phyloP scores from a whole-genome alignment of 2,888 invertebrate species.

The Icerya purchasi region DNA sequence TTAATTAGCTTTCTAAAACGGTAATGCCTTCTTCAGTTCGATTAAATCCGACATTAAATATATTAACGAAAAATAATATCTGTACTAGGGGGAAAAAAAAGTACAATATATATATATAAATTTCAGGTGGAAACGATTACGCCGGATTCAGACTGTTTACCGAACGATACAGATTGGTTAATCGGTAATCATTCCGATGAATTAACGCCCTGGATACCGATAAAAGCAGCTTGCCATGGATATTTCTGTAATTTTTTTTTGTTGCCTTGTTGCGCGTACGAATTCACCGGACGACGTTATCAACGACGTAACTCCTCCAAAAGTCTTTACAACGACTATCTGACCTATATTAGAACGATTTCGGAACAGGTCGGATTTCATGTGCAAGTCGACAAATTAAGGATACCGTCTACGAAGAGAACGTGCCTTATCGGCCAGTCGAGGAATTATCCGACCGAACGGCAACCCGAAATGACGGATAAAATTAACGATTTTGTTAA shows the following conservation, averaged over 20 bases:
- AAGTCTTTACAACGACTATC: slow-evolving; percentile 58
- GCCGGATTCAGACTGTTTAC: slow-evolving; percentile 42
- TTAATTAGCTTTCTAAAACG: too few relatives aligned
- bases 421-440: slow-evolving; percentile 47
- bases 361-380: slow-evolving; percentile 49
- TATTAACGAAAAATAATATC: too few relatives aligned
- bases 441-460: slow-evolving; percentile 27
- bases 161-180: slow-evolving; percentile 66
- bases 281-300: slow-evolving; percentile 71
- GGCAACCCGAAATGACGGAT: slow-evolving; percentile 25
- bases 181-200: slow-evolving; percentile 99
- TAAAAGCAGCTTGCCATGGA: slow-evolving; percentile 62
- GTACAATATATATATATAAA: too few relatives aligned
- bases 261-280: slow-evolving; percentile 84
- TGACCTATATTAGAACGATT: slow-evolving; percentile 39
- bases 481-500: slow-evolving; percentile 30
- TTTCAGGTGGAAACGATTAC: slow-evolving; percentile 41
- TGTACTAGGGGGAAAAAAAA: too few relatives aligned
- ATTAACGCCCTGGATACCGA: slow-evolving; percentile 94
- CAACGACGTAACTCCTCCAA: slow-evolving; percentile 41
- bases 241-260: slow-evolving; percentile 60
- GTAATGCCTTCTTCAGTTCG: too few relatives aligned
- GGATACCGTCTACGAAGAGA: slow-evolving; percentile 92
- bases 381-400: slow-evolving; percentile 53
- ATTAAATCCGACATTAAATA: too few relatives aligned